A percentile compares a stretch with the other conserved stretches of the same genome.
Evolutionary conservation across 2,888 invertebrate genomes (phyloP).

Genomic region (Sepioteuthis lessoniana): DNA sequence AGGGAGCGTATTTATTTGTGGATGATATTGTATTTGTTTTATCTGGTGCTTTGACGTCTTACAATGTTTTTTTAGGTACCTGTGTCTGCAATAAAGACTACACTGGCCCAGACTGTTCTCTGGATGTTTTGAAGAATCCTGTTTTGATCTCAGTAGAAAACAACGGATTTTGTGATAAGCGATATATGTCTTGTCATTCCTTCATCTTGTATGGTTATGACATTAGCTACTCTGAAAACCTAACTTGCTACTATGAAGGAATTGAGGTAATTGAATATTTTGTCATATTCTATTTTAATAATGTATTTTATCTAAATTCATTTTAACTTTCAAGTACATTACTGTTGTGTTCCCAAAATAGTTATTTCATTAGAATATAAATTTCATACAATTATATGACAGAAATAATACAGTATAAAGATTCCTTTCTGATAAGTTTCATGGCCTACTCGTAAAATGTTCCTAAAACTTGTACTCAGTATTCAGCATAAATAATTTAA

Average conservation of each 20-base stretch:
- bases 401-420: too few relatives aligned
- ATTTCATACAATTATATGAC: too few relatives aligned
- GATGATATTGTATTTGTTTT: background rate
- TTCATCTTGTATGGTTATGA: conserved; percentile 52
- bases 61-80: conserved; percentile 50
- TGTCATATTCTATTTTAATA: background rate
- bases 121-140: conserved; percentile 43
- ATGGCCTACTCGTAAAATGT: too few relatives aligned
- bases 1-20: too few relatives aligned
- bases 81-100: conserved; percentile 51
- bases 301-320: too few relatives aligned
- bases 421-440: too few relatives aligned
- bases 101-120: conserved; percentile 55
- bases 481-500: too few relatives aligned
- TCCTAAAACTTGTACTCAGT: too few relatives aligned
- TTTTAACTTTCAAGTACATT: too few relatives aligned
- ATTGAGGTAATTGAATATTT: background rate
- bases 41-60: background rate
- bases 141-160: background rate
- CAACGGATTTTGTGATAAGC: conserved; percentile 48
- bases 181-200: conserved; percentile 51
- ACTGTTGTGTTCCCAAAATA: too few relatives aligned
- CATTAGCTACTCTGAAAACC: background rate
- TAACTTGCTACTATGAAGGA: background rate
- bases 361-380: too few relatives aligned